Conservation (phyloP, 37 sponge, comb jelly and placozoan genomes). For the Petrosia ficiformis region DNA sequence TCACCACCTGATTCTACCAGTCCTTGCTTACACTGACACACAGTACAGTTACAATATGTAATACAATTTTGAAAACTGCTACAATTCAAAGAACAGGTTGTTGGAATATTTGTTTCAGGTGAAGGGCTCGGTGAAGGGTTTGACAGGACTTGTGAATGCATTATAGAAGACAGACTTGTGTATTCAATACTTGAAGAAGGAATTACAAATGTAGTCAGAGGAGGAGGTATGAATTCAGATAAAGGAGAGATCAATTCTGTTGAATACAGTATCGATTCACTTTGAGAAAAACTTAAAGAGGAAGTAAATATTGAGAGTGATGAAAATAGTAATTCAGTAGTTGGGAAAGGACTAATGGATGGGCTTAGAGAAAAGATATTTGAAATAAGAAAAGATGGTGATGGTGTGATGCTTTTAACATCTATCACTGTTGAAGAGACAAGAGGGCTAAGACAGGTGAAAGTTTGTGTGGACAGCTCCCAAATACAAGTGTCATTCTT, state of each 20-base stretch:
- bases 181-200: neutral
- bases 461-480: neutral
- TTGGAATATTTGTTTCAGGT: neutral
- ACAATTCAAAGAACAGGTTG: neutral
- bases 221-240: neutral
- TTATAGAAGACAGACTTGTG: neutral
- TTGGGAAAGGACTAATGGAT: slow-evolving; percentile 9
- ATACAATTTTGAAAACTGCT: neutral
- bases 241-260: neutral
- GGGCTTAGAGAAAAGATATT: neutral
- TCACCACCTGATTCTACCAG: neutral
- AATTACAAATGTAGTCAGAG: no score
- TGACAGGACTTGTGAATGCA: neutral
- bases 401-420: neutral
- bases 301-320: neutral
- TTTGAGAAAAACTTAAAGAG: neutral
- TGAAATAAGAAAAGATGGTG: neutral
- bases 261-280: neutral
- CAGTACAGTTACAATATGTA: neutral
- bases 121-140: slow-evolving; percentile 1
- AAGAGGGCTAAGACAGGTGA: neutral
- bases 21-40: neutral
- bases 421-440: neutral
- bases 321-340: no score
- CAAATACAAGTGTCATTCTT: slow-evolving; percentile 19